Conservation (phyloP, 2,113 vertebrate species). For the Xenopus borealis region DNA sequence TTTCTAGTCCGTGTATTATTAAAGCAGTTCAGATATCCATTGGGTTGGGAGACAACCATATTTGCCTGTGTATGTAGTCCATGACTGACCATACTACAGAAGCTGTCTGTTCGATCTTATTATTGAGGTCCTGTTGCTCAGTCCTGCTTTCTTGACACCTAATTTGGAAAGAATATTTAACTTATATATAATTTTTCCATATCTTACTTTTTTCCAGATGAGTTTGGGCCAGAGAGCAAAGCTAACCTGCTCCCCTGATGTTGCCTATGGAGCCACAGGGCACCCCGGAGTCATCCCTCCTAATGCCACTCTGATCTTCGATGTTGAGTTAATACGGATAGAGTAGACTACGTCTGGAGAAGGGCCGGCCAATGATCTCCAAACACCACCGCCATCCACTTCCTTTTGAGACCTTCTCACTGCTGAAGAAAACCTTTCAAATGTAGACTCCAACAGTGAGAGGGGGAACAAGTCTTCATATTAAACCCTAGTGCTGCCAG, state of each 20-base stretch:
- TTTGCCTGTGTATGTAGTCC: no score
- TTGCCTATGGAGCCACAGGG: constrained; percentile 92
- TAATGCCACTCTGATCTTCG: constrained; percentile 95
- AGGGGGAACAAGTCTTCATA: constrained; percentile 43
- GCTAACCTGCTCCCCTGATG: constrained; percentile 93
- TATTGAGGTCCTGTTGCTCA: no score
- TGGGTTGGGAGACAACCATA: no score
- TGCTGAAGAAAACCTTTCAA: background rate
- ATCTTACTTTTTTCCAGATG: constrained; percentile 71
- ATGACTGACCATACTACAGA: no score
- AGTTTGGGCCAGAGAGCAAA: constrained; percentile 96
- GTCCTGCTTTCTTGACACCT: no score
- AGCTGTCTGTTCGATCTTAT: no score
- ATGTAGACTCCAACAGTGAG: constrained; percentile 23
- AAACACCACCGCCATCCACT: constrained; percentile 53
- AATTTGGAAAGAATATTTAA: no score
- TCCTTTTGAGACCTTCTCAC: constrained; percentile 46
- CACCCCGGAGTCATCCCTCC: constrained; percentile 97
- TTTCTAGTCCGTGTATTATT: no score
- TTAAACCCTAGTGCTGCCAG: constrained; percentile 21
- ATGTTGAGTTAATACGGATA: constrained; percentile 94
- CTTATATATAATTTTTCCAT: no score
- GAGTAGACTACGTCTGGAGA: constrained; percentile 71
- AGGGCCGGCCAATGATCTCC: constrained; percentile 39
- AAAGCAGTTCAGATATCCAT: no score